These are phyloP conservation scores for Parochlus steinenii DNA, from an alignment of 2,888 invertebrate genomes.

Conservation along the genomic window DNA sequence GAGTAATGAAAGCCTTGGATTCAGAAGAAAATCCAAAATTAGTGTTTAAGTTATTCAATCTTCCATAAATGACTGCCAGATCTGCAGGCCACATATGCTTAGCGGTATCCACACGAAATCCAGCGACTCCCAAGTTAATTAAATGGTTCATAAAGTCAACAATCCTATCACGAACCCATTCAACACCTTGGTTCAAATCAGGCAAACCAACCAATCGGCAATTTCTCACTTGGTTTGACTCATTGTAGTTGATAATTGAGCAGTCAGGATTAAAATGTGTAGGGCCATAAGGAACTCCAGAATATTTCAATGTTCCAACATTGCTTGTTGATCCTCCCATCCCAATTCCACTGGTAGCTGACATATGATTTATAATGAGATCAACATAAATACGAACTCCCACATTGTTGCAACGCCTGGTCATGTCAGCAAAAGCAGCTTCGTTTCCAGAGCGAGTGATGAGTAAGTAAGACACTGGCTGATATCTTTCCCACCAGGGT, in stretches of 20 bases:
- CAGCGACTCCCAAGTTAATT: slow-evolving; percentile 34
- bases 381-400: slow-evolving; percentile 76
- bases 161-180: slow-evolving; percentile 46
- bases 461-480: slow-evolving; percentile 66
- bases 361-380: slow-evolving; percentile 76
- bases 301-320: slow-evolving; percentile 31
- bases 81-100: slow-evolving; percentile 55
- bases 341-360: slow-evolving; percentile 25
- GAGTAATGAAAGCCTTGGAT: slow-evolving; percentile 35
- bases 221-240: slow-evolving; percentile 46
- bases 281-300: slow-evolving; percentile 36
- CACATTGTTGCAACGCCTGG: slow-evolving; percentile 56
- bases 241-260: slow-evolving; percentile 36
- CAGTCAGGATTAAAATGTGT: slow-evolving; percentile 38
- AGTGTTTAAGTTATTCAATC: slow-evolving; percentile 32
- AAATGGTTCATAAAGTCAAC: slow-evolving; percentile 23
- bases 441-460: slow-evolving; percentile 62
- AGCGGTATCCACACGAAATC: slow-evolving; percentile 65
- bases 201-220: slow-evolving; percentile 55
- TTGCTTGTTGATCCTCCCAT: slow-evolving; percentile 29
- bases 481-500: slow-evolving; percentile 38
- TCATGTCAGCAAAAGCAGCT: slow-evolving; percentile 56
- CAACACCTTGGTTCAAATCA: slow-evolving; percentile 53
- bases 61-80: slow-evolving; percentile 32
- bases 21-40: slow-evolving; percentile 33